Base-by-base conservation (phyloP, 2,113 vertebrate species). In the Picathartes gymnocephalus region DNA sequence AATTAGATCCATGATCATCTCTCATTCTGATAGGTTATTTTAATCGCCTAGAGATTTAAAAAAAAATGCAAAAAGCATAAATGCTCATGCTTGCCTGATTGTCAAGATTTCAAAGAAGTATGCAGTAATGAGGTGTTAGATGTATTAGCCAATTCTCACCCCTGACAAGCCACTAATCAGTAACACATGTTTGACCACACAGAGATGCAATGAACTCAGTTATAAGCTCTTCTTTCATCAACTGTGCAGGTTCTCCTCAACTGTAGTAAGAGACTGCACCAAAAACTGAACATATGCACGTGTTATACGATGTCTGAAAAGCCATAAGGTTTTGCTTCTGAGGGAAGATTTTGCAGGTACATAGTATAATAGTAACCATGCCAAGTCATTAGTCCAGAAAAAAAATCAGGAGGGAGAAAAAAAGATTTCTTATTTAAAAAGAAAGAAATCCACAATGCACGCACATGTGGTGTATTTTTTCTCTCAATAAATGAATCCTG, bases 141-240 rank as follows among this genome's bases (percentile, higher is more conserved):
- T 42, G 8, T 42, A 89, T 71, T 42, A 89, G 81, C 66, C 61
- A 92, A 72, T 45, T 97, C 84, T 93, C 92, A 93, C 64, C 77
- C 94, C 95, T 95, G 88, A 51, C 83, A 96, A 95, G 88, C 40
- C 86, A 97, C 86, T 90, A 77, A 95, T 73, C 71, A 95, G 57
- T 80, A 93, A 94, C 18, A 85, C 81, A 72, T 44, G 66, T 82
- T 20, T 92, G 74, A 95, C 50, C 71, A 90, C 57, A 92, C 15
- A 94, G 44, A 85, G 83, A 83, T 71, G 56, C 51, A 95, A 80
- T 78, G 7, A 86, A 90, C 83, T 95, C 58, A 92, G 71, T 91
- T 93, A 90, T 42, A 45, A 77, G 70, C 81, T 95, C 70, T 76
- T 91, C 77, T 68, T 92, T 89, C 92, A 92, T 74, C 83, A 93